These are phyloP conservation scores for Troilus luridus DNA, from an alignment of 2,888 invertebrate species.

Conservation along the genomic window DNA sequence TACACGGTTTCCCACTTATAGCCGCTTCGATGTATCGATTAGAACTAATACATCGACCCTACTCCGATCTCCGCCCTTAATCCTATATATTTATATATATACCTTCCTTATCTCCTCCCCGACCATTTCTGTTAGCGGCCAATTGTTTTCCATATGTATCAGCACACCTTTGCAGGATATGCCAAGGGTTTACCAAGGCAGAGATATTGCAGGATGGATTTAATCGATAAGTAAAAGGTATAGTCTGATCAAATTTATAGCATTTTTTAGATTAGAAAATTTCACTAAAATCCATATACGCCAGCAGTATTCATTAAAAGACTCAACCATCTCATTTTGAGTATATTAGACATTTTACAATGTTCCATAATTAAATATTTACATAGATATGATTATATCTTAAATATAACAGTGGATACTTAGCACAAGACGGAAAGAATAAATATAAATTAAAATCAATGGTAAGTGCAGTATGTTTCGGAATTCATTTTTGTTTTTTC, in stretches of 20 bases:
- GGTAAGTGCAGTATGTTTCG: no score
- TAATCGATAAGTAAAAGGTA: neutral
- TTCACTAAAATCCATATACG: no score
- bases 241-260: neutral
- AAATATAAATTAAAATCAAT: no score
- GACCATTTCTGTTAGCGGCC: slow-evolving; percentile 3
- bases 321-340: no score
- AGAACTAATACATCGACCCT: slow-evolving; percentile 39
- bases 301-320: no score
- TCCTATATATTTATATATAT: slow-evolving; percentile 16
- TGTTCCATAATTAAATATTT: no score
- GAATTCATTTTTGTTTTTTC: no score
- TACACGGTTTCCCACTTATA: slow-evolving; percentile 46
- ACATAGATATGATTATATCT: no score
- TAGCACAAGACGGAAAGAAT: no score
- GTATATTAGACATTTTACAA: no score
- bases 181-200: neutral
- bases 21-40: slow-evolving; percentile 44
- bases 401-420: no score
- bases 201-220: neutral
- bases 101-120: slow-evolving; percentile 19
- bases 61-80: neutral
- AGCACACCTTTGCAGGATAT: neutral
- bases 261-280: no score
- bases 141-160: neutral